Evolutionary conservation across 1,140 invertebrate genomes (phyloP).

Genomic region (Pseudomyrmex sp.): DNA sequence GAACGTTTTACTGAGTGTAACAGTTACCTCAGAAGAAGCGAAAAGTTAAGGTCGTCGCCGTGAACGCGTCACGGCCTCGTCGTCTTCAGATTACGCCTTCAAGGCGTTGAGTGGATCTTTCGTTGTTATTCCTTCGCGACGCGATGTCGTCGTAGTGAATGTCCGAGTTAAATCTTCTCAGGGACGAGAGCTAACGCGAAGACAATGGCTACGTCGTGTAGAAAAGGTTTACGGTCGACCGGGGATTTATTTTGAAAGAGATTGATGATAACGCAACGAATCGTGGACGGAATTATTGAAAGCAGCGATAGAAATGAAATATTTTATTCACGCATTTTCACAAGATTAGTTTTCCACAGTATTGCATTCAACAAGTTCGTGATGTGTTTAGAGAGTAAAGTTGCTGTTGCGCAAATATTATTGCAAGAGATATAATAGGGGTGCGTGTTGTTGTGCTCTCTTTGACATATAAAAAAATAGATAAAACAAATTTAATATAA

Average conservation of each 20-base stretch:
- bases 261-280: conserved; percentile 16
- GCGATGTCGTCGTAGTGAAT: neutral
- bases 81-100: conserved; percentile 41
- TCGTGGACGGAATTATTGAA: neutral
- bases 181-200: conserved; percentile 19
- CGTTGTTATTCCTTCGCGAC: conserved; percentile 45
- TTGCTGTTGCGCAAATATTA: neutral
- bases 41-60: neutral
- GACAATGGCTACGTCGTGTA: conserved; percentile 10
- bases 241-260: neutral
- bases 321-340: neutral
- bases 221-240: conserved; percentile 27
- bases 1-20: conserved; percentile 57
- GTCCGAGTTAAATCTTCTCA: conserved; percentile 43
- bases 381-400: neutral
- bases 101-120: conserved; percentile 48
- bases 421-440: neutral
- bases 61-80: conserved; percentile 33
- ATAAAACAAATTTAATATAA: conserved; percentile 1
- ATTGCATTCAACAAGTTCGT: neutral
- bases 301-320: neutral
- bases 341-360: neutral
- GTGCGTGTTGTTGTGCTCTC: too few species aligned
- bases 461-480: neutral
- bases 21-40: conserved; percentile 45